Evolutionary conservation across 1,140 invertebrate species (phyloP), one percentile per base, ranked within the genome.

Genomic region (Scaptodrosophila lebanonensis): DNA sequence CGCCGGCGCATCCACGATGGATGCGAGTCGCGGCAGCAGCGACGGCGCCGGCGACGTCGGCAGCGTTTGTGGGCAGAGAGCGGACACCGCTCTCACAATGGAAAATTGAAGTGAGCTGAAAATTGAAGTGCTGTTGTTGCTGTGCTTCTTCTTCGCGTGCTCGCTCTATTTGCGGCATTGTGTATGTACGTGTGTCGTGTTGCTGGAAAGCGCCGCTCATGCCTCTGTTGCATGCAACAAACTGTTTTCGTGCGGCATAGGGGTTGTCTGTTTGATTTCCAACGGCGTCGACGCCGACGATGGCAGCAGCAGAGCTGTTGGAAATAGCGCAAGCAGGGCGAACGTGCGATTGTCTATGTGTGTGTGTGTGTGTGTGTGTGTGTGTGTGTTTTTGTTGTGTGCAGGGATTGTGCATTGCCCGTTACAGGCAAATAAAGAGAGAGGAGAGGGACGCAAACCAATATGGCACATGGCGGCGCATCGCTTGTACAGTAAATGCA

Each of bases 401-500:
- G 22, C 22, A 25, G 22, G 22, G 22, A 25, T 25, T 25, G n/a
- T n/a, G 22, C 22, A 25, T 25, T 25, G 22, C 22, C n/a, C 22
- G 22, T 25, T 25, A 25, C 22, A 25, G 3, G n/a, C n/a, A n/a
- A n/a, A n/a, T n/a, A n/a, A n/a, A n/a, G n/a, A n/a, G n/a, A n/a
- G n/a, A n/a, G n/a, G n/a, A 25, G 22, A 25, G 3, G 8, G 3
- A 25, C 8, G 22, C 22, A 25, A 25, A 25, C 22, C 3, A 25
- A 25, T 25, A 25, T 25, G 22, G 22, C 22, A 25, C 22, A 25
- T 25, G 22, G 22, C 8, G 22, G 22, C 22, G 22, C 22, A 8
- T n/a, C n/a, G n/a, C n/a, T 53, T 79, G 75, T 79, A 82, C 73
- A 79, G 75, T 79, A 77, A 79, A 64, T 79, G 73, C 73, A 67